phyloP scores from a whole-genome alignment of 2,888 invertebrate genomes.

The Thereva nobilitata region DNA sequence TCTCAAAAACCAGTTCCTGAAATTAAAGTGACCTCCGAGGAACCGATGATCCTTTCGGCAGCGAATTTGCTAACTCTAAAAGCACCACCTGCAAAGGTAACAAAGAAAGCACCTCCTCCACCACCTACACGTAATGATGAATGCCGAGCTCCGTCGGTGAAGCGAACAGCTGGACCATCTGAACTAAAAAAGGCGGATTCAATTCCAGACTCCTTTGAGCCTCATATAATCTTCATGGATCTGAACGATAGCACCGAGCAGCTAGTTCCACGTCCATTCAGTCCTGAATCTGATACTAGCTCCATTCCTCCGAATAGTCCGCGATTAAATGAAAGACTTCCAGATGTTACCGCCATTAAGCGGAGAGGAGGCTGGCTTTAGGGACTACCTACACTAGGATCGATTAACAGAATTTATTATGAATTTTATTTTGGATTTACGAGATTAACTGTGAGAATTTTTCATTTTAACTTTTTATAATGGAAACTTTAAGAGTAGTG shows the following conservation, averaged over 20 bases:
- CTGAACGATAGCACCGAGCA: slow-evolving; percentile 60
- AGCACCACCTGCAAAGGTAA: slow-evolving; percentile 7
- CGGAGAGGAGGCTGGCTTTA: slow-evolving; percentile 67
- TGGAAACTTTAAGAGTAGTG: neutral
- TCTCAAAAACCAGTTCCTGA: neutral
- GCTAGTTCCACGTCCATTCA: slow-evolving; percentile 54
- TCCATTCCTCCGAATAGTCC: slow-evolving; percentile 47
- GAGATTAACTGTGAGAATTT: neutral
- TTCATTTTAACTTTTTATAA: neutral
- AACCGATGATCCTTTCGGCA: slow-evolving; percentile 9
- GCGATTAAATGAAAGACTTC: slow-evolving; percentile 37
- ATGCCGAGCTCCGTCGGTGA: neutral
- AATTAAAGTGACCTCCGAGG: slow-evolving; percentile 21
- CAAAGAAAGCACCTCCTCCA: slow-evolving; percentile 30
- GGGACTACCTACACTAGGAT: neutral
- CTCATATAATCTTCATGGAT: slow-evolving; percentile 30
- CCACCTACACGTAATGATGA: slow-evolving; percentile 4
- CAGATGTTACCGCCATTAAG: slow-evolving; percentile 62
- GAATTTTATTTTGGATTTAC: neutral
- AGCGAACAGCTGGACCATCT: slow-evolving; percentile 5
- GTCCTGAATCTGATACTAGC: slow-evolving; percentile 37
- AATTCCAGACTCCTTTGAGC: slow-evolving; percentile 48
- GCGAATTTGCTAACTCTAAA: slow-evolving; percentile 5
- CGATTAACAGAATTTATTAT: neutral
- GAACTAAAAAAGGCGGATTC: slow-evolving; percentile 10